phyloP scores from a whole-genome alignment of 2,888 invertebrate genomes.

The Erebia ligea region DNA sequence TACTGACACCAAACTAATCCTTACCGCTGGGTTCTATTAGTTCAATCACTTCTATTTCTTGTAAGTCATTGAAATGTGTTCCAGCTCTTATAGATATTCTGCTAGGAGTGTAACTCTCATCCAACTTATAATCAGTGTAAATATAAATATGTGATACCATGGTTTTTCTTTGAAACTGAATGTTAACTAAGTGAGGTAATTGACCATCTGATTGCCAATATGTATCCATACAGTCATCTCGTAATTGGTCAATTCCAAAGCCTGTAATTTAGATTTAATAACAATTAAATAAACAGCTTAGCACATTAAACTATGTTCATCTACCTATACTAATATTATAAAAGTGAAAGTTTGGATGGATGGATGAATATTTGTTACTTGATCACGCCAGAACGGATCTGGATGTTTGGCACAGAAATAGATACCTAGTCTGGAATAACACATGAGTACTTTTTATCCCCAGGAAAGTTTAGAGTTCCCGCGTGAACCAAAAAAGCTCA shows the following conservation, averaged over 20 bases:
- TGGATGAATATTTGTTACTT: too few relatives aligned
- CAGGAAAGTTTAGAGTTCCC: too few relatives aligned
- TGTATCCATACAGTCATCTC: conserved; percentile 97
- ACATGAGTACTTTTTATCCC: too few relatives aligned
- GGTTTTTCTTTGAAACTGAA: conserved; percentile 97
- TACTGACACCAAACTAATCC: conserved; percentile 32
- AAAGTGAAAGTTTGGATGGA: too few relatives aligned
- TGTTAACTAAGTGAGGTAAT: conserved; percentile 98
- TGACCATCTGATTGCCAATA: conserved; percentile 99
- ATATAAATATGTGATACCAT: conserved; percentile 97
- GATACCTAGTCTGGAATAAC: too few relatives aligned
- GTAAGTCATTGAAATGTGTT: conserved; percentile 97
- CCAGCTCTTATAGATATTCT: conserved; percentile 96
- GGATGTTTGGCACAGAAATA: too few relatives aligned
- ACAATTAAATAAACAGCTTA: neutral
- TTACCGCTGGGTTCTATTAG: conserved; percentile 94
- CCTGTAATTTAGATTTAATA: conserved; percentile 82
- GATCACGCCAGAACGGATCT: too few relatives aligned
- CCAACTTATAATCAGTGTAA: conserved; percentile 98
- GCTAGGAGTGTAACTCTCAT: conserved; percentile 99
- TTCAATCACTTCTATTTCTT: conserved; percentile 97
- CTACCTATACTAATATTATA: too few relatives aligned
- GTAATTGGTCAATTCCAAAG: conserved; percentile 97
- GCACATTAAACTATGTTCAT: neutral
- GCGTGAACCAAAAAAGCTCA: too few relatives aligned